phyloP scores from a whole-genome alignment of 2,113 vertebrate genomes.

The Sinocyclocheilus rhinocerous region DNA sequence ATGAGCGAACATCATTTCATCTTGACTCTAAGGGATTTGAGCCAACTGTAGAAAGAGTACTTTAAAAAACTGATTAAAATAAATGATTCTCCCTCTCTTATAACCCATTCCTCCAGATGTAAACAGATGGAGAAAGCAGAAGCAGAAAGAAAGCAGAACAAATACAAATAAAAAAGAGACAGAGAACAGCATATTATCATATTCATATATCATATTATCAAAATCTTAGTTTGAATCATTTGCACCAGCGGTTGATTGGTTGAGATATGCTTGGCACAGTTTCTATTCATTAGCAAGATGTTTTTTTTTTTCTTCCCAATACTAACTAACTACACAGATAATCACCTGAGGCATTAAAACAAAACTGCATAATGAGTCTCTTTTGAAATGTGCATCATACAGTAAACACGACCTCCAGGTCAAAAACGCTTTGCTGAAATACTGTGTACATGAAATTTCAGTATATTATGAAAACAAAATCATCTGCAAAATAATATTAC shows the following conservation, averaged over 20 bases:
- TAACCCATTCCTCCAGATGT: not conserved
- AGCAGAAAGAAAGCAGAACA: not conserved
- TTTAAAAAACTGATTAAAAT: slow-evolving; percentile 4
- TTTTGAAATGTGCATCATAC: slow-evolving; percentile 15
- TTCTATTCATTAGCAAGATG: slow-evolving; percentile 11
- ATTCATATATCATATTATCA: not conserved
- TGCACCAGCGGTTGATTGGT: not conserved
- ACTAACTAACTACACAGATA: not conserved
- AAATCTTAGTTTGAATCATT: not conserved
- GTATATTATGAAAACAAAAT: slow-evolving; percentile 2
- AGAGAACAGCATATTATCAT: not conserved
- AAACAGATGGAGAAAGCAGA: not conserved
- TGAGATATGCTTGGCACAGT: not conserved
- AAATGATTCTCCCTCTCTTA: not conserved
- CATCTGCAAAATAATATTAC: not conserved
- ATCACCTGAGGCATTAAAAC: slow-evolving; percentile 12
- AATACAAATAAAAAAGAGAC: not conserved
- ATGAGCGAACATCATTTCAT: not conserved
- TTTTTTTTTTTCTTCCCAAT: not conserved
- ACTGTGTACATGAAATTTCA: not conserved
- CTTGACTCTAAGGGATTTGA: not conserved
- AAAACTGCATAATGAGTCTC: slow-evolving; percentile 3
- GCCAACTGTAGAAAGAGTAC: not conserved
- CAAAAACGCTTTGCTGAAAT: slow-evolving; percentile 3
- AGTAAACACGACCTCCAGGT: slow-evolving; percentile 32